These are phyloP conservation scores for Eptatretus atami DNA, from an alignment of 2,797 vertebrate genomes.

Conservation along the genomic window DNA sequence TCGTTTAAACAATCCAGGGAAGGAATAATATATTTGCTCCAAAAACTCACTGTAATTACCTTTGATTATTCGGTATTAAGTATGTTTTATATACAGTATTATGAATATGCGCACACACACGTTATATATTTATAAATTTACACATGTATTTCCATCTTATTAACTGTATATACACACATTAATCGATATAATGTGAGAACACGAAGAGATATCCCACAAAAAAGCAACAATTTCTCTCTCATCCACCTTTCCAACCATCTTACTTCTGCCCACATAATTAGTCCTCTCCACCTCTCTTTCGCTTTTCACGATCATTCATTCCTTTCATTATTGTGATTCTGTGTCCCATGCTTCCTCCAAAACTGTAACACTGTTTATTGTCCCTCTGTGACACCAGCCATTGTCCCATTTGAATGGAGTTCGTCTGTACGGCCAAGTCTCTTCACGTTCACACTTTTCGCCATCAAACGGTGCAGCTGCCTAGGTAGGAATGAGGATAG, in stretches of 20 bases:
- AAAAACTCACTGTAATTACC: too few species aligned
- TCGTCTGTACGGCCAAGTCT: conserved; percentile 39
- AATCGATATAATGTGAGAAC: too few species aligned
- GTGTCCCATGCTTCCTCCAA: background rate
- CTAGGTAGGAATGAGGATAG: conserved; percentile 56
- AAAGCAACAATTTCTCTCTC: too few species aligned
- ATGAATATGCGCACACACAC: background rate
- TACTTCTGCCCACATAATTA: too few species aligned
- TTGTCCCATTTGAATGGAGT: conserved; percentile 82
- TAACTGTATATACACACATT: too few species aligned
- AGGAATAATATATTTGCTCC: too few species aligned
- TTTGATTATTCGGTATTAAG: too few species aligned
- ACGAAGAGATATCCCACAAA: too few species aligned
- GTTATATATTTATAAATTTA: background rate
- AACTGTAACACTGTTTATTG: conserved; percentile 10
- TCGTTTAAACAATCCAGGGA: too few species aligned
- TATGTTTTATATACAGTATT: background rate
- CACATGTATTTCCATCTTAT: too few species aligned
- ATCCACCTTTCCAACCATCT: too few species aligned
- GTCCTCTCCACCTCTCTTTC: too few species aligned
- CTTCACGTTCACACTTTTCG: conserved; percentile 63
- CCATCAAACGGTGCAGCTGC: conserved; percentile 59
- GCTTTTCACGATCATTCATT: background rate
- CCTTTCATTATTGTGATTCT: background rate
- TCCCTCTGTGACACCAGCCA: conserved; percentile 20